Evolutionary conservation across 2,888 invertebrate species (phyloP), one percentile per base, ranked within the genome.

Genomic region (Epinotia demarniana): DNA sequence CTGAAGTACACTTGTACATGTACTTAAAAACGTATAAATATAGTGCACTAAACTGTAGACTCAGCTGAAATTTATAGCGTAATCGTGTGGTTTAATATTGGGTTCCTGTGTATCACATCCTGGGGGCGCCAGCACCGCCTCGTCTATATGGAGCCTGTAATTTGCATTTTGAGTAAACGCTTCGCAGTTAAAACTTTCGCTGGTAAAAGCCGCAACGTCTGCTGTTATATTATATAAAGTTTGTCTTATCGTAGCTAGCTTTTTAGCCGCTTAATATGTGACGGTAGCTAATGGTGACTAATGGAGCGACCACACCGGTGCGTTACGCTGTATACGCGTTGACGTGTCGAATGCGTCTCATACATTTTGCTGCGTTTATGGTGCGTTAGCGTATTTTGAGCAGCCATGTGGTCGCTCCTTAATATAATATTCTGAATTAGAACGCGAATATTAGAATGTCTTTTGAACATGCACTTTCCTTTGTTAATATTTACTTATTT

Each of bases 111-210:
- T 91, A 91, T 91, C 90, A 89, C 91, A 90, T 89, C 86, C 87
- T 86, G 86, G 80, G 87, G 87, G 86, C 84, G 86, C 85, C 86
- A 85, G 85, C 86, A 85, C 86, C 85, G 78, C 85, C 84, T 84
- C 84, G 83, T 80, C 82, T 86, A 83, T 89, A 90, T 89, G 86
- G 86, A 90, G 86, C 89, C 87, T 87, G 90, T 91, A 92, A 92
- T 92, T 92, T 92, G 91, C 91, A 92, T 92, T 91, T 91, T 91
- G 89, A 90, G 91, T 91, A 90, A 91, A 92, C 90, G 90, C 81
- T 81, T 83, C 87, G 87, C 89, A 90, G 90, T 91, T 91, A 90
- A 91, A 92, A 92, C 90, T 92, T 92, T 90, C 77, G 76, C 87
- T 78, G 86, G 87, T 90, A 87, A 90, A 90, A 88, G 89, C 88